Evolutionary conservation across 2,113 vertebrate species (phyloP).

Genomic region (Zosterops hypoxanthus): DNA sequence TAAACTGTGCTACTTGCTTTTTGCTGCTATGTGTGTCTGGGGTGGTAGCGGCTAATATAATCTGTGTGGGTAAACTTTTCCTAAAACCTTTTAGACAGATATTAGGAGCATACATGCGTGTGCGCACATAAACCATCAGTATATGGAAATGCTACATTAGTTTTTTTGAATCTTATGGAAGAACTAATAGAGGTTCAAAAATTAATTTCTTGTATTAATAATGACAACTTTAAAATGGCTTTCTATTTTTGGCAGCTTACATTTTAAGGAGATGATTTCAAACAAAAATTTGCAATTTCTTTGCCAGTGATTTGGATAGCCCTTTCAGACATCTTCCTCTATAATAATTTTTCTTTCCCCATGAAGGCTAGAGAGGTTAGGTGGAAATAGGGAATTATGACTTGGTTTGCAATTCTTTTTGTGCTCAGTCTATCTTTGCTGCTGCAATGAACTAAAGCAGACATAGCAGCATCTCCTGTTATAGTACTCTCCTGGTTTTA

Average conservation of each 20-base stretch:
- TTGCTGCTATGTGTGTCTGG: not conserved
- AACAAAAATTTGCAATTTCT: not conserved
- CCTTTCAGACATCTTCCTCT: not conserved
- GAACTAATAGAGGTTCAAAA: not conserved
- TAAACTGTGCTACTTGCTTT: not conserved
- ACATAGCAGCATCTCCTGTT: not conserved
- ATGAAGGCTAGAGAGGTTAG: not conserved
- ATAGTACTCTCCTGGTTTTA: not conserved
- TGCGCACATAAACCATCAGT: fast-evolving
- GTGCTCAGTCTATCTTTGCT: not conserved
- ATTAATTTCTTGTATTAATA: not conserved
- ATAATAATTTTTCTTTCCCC: not conserved
- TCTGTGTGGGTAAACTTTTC: not conserved
- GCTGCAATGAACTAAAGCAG: not conserved
- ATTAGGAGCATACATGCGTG: not conserved
- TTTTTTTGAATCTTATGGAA: not conserved
- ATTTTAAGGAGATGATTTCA: not conserved
- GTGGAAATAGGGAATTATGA: not conserved
- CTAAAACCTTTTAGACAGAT: not conserved
- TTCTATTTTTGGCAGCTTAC: not conserved
- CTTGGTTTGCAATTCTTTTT: not conserved
- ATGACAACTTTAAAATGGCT: not conserved
- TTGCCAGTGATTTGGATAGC: not conserved
- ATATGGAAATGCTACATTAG: fast-evolving
- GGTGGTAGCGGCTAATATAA: not conserved